Evolutionary conservation across 2,113 vertebrate species (phyloP), one percentile per base, ranked within the genome.

Genomic region (Eolophus roseicapilla): DNA sequence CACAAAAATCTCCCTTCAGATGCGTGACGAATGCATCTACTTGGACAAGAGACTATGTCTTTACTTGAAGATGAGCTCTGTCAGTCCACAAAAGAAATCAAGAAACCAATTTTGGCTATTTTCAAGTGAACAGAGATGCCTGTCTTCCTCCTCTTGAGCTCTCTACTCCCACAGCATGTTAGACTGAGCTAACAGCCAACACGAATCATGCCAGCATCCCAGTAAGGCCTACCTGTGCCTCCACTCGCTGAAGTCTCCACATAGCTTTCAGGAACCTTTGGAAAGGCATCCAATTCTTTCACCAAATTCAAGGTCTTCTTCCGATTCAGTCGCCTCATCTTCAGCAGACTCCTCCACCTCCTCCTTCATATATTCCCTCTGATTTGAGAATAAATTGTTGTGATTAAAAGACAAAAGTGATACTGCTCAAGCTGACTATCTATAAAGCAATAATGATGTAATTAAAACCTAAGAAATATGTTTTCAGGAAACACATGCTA

Each of bases 201-300:
- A 37, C 4, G 24, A 74, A 55, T 28, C 62, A n/a, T 1, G 3
- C 12, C 64, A 79, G 70, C 33, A n/a, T 35, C 49, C 62, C 41
- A n/a, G 2, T 39, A 63, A 88, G 27, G 86, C 92, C 76, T 60
- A 99, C 99, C 99, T 96, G 99, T 99, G 82, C 99, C 99, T 86
- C 99, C 99, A 0, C 98, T 99, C 1, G 98, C 98, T 78, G 99
- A 98, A 17, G 99, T 98, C 97, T 99, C 99, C 94, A 99, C 98
- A 93, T 99, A 99, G 97, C 99, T 99, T 53, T 99, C 99, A 49
- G 99, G 99, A 88, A 99, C 98, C 97, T 99, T 99, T 7, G 99
- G 99, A 86, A 99, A 99, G 74, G 99, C 99, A 96, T 99, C 99
- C 96, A 99, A 86, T 88, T 99, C 99, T 96, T 98, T 99, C 88